phyloP scores from a whole-genome alignment of 2,888 invertebrate species.

The Xylophagus ater region DNA sequence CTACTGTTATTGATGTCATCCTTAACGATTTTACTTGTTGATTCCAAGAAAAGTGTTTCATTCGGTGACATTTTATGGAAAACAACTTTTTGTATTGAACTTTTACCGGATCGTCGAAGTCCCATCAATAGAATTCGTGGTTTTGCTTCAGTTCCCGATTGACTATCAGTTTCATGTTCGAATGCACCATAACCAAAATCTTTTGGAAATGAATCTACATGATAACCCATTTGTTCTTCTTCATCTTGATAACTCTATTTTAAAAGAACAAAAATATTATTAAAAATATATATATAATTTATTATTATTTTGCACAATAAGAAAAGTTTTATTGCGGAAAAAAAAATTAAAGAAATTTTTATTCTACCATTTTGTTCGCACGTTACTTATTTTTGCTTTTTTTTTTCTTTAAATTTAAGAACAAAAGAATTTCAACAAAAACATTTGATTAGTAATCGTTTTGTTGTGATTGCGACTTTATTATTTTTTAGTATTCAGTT shows the following conservation, averaged over 20 bases:
- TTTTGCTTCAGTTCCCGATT: constrained; percentile 47
- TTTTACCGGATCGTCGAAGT: constrained; percentile 91
- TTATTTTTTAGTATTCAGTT: too few relatives aligned
- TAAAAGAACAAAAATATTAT: too few relatives aligned
- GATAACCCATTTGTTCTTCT: constrained; percentile 43
- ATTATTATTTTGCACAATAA: too few relatives aligned
- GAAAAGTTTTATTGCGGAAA: too few relatives aligned
- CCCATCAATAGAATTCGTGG: constrained; percentile 94
- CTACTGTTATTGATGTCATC: constrained; percentile 92
- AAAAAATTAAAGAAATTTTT: too few relatives aligned
- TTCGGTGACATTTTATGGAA: constrained; percentile 99
- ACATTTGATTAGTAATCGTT: too few relatives aligned
- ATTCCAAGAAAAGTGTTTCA: constrained; percentile 96
- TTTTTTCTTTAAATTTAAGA: too few relatives aligned
- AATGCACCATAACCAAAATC: constrained; percentile 87
- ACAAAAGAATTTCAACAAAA: too few relatives aligned
- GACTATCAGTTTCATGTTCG: constrained; percentile 66
- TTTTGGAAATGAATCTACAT: constrained; percentile 67
- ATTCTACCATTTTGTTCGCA: too few relatives aligned
- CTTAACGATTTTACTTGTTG: constrained; percentile 96
- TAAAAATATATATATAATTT: too few relatives aligned
- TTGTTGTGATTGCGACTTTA: too few relatives aligned
- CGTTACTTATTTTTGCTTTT: too few relatives aligned
- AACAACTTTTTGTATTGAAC: constrained; percentile 99
- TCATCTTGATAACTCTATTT: constrained; percentile 49